Conservation (phyloP, 2,888 invertebrate species). For the Stratiomys singularior region DNA sequence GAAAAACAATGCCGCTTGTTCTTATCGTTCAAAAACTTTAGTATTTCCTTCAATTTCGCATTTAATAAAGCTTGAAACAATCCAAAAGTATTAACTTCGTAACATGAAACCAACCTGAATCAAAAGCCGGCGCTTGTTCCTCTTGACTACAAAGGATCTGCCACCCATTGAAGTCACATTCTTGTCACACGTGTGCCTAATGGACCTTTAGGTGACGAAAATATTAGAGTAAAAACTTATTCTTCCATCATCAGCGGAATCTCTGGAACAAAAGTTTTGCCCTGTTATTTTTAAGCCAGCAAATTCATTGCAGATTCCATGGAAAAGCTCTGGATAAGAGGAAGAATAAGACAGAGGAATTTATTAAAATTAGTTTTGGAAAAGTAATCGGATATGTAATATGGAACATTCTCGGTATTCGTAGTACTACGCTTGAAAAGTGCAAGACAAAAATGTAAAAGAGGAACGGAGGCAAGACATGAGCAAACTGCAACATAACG, state of each 20-base stretch:
- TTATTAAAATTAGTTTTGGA: conserved; percentile 44
- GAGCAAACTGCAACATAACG: background rate
- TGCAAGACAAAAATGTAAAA: background rate
- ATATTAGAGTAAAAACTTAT: conserved; percentile 19
- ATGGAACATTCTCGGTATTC: conserved; percentile 29
- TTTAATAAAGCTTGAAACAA: background rate
- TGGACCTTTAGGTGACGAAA: conserved; percentile 43
- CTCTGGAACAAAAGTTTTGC: background rate
- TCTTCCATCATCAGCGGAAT: background rate
- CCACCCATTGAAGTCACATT: conserved; percentile 8
- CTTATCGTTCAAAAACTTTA: too few species aligned
- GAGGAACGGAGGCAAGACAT: conserved; percentile 4
- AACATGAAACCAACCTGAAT: background rate
- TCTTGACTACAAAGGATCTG: background rate
- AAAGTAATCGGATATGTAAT: conserved; percentile 30
- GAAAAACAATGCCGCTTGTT: too few species aligned
- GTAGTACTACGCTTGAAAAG: background rate
- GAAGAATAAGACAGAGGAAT: conserved; percentile 23
- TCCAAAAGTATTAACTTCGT: background rate
- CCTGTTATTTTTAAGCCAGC: background rate
- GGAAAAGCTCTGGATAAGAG: background rate
- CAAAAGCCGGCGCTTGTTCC: background rate
- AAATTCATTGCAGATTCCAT: conserved; percentile 18
- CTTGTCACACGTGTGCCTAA: conserved; percentile 34
- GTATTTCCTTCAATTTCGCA: too few species aligned